Evolutionary conservation across 92 coral and sea anemone genomes (phyloP).

Genomic region (Parazoanthus darwini): DNA sequence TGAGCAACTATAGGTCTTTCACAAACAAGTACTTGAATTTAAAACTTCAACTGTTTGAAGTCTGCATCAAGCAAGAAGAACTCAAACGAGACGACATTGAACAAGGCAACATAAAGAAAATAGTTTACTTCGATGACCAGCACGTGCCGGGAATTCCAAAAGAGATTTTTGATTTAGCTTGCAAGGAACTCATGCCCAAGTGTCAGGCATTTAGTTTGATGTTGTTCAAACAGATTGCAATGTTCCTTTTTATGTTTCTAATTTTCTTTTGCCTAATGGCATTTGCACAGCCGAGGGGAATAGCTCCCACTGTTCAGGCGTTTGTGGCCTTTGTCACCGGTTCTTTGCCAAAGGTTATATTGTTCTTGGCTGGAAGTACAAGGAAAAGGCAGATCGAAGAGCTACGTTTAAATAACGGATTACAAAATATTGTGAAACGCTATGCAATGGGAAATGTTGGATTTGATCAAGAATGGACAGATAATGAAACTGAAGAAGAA

Average conservation of each 20-base stretch:
- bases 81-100: background rate
- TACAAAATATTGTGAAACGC: background rate
- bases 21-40: conserved; percentile 40
- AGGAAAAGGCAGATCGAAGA: background rate
- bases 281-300: background rate
- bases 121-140: background rate
- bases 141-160: conserved; percentile 26
- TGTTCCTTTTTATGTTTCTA: conserved; percentile 15
- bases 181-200: conserved; percentile 36
- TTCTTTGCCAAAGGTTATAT: conserved; percentile 27
- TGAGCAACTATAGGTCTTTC: conserved; percentile 37
- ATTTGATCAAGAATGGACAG: background rate
- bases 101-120: no score
- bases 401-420: background rate
- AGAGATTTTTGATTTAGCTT: conserved; percentile 30
- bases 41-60: conserved; percentile 21
- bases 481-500: background rate
- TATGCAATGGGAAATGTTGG: background rate
- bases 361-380: background rate
- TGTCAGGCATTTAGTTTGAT: conserved; percentile 9
- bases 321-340: conserved; percentile 20
- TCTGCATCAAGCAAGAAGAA: background rate
- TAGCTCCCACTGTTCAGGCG: conserved; percentile 14
- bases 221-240: background rate
- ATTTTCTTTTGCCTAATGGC: conserved; percentile 18